These are phyloP conservation scores for Drosophila tsacasi DNA, from an alignment of 1,140 invertebrate species.

Conservation along the genomic window DNA sequence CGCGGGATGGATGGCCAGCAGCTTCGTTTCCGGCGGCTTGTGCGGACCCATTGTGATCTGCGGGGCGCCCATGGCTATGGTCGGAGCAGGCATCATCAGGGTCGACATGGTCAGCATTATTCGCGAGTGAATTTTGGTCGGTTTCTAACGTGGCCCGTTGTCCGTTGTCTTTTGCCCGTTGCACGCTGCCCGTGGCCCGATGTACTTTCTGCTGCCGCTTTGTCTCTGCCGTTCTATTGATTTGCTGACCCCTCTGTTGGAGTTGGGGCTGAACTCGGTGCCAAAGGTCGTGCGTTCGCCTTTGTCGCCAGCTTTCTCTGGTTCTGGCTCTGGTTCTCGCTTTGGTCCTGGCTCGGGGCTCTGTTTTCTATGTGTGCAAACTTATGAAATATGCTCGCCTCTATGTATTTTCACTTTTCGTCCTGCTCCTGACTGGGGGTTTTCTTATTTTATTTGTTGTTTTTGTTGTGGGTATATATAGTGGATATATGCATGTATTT, in stretches of 20 bases:
- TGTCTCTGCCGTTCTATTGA: slow-evolving; percentile 59
- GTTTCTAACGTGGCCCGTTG: slow-evolving; percentile 10
- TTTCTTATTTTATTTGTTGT: slow-evolving; percentile 49
- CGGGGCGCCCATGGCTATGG: slow-evolving; percentile 83
- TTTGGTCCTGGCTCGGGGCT: slow-evolving; percentile 45
- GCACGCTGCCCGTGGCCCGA: neutral
- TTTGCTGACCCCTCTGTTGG: slow-evolving; percentile 64
- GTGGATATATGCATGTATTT: slow-evolving; percentile 37
- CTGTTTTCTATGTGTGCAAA: slow-evolving; percentile 59
- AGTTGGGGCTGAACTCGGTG: slow-evolving; percentile 70
- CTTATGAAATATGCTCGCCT: slow-evolving; percentile 79
- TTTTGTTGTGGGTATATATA: slow-evolving; percentile 42
- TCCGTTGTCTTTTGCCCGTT: neutral
- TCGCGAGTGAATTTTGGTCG: slow-evolving; percentile 81
- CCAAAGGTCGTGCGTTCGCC: slow-evolving; percentile 81
- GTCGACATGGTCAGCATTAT: slow-evolving; percentile 85
- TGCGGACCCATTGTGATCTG: slow-evolving; percentile 84
- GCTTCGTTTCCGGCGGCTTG: slow-evolving; percentile 85
- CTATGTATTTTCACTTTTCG: slow-evolving; percentile 80
- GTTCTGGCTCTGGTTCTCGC: slow-evolving; percentile 45
- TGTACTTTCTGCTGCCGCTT: slow-evolving; percentile 17
- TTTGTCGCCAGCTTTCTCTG: slow-evolving; percentile 69
- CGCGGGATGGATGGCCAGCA: slow-evolving; percentile 84
- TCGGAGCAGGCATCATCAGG: slow-evolving; percentile 85
- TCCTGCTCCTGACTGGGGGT: slow-evolving; percentile 38